Base-by-base conservation (phyloP, 2,797 vertebrate species). In the Pangasius krempfi region DNA sequence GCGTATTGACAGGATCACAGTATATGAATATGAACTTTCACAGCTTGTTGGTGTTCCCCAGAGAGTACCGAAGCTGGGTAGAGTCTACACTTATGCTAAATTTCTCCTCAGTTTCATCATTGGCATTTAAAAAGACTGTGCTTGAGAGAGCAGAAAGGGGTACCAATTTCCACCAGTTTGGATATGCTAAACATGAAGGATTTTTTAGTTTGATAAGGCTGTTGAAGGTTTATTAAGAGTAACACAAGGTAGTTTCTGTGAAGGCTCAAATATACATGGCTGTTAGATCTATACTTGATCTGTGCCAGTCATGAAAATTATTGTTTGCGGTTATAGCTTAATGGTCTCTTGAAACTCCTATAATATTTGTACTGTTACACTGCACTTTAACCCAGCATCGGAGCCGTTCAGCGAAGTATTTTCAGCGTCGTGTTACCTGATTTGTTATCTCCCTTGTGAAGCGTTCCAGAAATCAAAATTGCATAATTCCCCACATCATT, bases 241-340 rank as follows among this genome's bases (percentile, higher is more conserved):
- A 4, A 4, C 50, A 9, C 14, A 18, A 78, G 50, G 27, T 83
- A 22, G 58, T 81, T 25, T 81, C 54, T 18, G 10, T 30, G 37
- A 64, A 64, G 10, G 16, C 18, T 70, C 2, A 7, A 54, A 22
- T 10, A 10, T 22, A 60, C 27, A 37, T 44, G 44, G 14, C 62
- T 16, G 56, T 58, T 47, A 86, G 10, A 54, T 6, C 37, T 50
- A 25, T 76, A 12, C 27, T 60, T 7, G 56, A n/a, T 50, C 85
- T 81, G 86, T 54, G 25, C 62, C 50, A 40, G 78, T 58, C 76
- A 56, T 81, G 86, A 87, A 87, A 47, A 87, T 72, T 80, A 68
- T 72, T 86, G 76, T 62, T 90, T 37, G 90, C 93, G 90, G 90
- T 78, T 83, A 83, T 20, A 40, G 87, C 62, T 88, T 84, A 88